These are phyloP conservation scores for Heteromormyrus szaboi DNA, from an alignment of 2,797 vertebrate species.

Conservation along the genomic window DNA sequence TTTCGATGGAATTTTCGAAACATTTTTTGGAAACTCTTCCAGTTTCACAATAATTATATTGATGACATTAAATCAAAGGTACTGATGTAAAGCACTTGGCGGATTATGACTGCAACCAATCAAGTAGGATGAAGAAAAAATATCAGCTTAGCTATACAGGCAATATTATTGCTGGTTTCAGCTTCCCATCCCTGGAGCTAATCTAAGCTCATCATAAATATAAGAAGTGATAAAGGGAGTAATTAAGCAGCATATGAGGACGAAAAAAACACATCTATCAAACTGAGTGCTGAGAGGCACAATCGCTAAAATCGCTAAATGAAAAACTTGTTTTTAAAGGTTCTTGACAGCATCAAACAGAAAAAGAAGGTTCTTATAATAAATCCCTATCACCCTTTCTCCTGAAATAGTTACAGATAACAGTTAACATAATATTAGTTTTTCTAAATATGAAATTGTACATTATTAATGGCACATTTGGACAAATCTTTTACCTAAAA, in stretches of 20 bases:
- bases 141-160: conserved; percentile 1
- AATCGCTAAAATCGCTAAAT: neutral
- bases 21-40: conserved; percentile 21
- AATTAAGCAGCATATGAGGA: conserved; percentile 12
- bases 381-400: neutral
- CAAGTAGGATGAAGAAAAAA: conserved; percentile 28
- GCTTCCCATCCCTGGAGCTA: conserved; percentile 9
- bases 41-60: conserved; percentile 29
- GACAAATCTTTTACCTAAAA: neutral
- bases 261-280: neutral
- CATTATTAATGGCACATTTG: neutral
- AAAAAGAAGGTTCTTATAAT: neutral
- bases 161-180: conserved; percentile 14
- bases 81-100: conserved; percentile 23
- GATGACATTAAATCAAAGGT: conserved; percentile 22
- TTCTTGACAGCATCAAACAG: neutral
- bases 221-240: conserved; percentile 6
- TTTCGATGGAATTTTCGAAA: conserved; percentile 19
- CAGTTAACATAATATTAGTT: neutral
- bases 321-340: neutral
- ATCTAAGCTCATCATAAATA: conserved; percentile 7
- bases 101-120: conserved; percentile 37
- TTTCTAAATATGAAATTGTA: neutral
- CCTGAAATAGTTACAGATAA: neutral
- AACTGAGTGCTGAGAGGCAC: neutral